A percentile compares a stretch with the other conserved stretches of the same genome.
Conservation (phyloP, 2,797 vertebrate species). For the Anniella stebbinsi region DNA sequence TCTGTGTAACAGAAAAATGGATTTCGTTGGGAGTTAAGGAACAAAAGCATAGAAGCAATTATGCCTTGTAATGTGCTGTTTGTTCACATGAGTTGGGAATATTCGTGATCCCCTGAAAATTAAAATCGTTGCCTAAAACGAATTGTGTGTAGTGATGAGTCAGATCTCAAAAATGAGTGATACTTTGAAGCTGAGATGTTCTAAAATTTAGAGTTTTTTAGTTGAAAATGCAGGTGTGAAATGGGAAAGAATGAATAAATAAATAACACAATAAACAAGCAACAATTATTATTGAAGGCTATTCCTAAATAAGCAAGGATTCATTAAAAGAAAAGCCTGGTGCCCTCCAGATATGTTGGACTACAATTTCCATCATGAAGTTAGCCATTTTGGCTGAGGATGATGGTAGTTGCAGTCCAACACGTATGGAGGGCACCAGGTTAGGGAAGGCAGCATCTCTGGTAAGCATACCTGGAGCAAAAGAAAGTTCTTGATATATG, state of each 20-base stretch:
- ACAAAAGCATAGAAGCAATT: background rate
- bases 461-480: background rate
- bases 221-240: background rate
- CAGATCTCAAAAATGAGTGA: background rate
- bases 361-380: background rate
- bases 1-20: background rate
- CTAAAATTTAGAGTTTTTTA: background rate
- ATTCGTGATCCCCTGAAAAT: background rate
- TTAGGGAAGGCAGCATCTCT: background rate
- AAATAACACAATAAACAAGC: too few relatives aligned
- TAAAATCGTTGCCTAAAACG: background rate
- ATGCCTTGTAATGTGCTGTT: background rate
- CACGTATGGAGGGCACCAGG: background rate
- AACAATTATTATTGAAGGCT: background rate
- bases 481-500: constrained; percentile 29
- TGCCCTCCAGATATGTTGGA: background rate
- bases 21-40: background rate
- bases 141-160: background rate
- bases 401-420: background rate
- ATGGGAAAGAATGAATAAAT: constrained; percentile 34
- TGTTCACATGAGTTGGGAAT: background rate
- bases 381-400: too few relatives aligned
- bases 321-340: background rate
- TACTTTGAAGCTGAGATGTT: background rate
- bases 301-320: background rate